phyloP scores from a whole-genome alignment of 2,797 vertebrate species.

The Scolopax bukidnonensis region DNA sequence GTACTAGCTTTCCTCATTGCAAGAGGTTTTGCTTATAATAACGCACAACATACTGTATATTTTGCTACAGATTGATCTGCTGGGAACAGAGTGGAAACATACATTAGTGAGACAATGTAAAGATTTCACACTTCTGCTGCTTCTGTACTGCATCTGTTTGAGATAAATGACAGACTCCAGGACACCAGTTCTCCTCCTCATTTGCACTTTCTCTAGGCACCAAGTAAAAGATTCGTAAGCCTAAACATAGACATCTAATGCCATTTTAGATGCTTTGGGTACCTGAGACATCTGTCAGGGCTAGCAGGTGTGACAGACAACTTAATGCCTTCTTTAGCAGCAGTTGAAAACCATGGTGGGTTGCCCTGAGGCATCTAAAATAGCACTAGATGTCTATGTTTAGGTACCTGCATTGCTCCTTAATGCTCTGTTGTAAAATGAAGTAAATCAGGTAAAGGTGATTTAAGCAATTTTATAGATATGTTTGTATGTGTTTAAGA shows the following conservation, averaged over 20 bases:
- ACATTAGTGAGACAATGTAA: conserved; percentile 36
- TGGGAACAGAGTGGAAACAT: not conserved
- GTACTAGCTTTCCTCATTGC: not conserved
- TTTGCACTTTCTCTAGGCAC: conserved; percentile 18
- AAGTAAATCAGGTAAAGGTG: not conserved
- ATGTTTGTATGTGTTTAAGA: not conserved
- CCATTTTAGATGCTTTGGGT: conserved; percentile 15
- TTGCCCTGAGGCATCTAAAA: conserved; percentile 10
- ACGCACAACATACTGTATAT: not conserved
- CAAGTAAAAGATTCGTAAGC: not conserved
- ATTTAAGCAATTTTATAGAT: not conserved
- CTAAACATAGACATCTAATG: conserved; percentile 32
- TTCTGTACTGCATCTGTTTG: not conserved
- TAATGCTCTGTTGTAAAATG: not conserved
- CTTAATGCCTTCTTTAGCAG: conserved; percentile 37
- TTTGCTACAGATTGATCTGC: not conserved
- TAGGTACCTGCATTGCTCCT: not conserved
- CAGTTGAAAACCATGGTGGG: not conserved
- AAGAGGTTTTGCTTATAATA: not conserved
- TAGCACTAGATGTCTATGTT: not conserved
- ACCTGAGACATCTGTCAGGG: conserved; percentile 49
- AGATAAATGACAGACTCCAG: conserved; percentile 15
- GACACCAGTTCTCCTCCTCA: not conserved
- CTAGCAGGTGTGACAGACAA: conserved; percentile 51
- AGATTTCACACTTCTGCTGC: conserved; percentile 23